phyloP scores from a whole-genome alignment of 2,797 vertebrate species.

The Lithobates sylvaticus region DNA sequence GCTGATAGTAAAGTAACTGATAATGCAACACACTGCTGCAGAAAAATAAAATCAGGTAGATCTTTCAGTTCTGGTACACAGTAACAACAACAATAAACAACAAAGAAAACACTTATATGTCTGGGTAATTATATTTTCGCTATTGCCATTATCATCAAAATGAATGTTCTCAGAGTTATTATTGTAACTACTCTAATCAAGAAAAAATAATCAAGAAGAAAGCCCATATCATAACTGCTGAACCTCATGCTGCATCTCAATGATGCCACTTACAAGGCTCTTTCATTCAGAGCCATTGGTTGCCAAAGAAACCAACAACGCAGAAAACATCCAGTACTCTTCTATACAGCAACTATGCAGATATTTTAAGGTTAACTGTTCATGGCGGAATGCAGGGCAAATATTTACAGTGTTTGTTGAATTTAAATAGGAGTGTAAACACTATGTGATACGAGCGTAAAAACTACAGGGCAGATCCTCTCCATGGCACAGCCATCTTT shows the following conservation, averaged over 20 bases:
- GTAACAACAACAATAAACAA: conserved; percentile 27
- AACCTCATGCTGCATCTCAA: conserved; percentile 36
- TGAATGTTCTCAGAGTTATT: conserved; percentile 43
- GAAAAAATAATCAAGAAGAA: conserved; percentile 48
- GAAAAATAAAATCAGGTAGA: background rate
- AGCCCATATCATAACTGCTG: conserved; percentile 39
- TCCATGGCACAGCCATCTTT: background rate
- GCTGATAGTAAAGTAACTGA: background rate
- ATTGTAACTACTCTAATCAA: conserved; percentile 43
- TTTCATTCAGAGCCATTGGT: conserved; percentile 40
- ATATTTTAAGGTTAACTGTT: conserved; percentile 17
- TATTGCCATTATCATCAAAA: conserved; percentile 32
- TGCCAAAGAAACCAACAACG: conserved; percentile 44
- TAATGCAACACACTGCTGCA: background rate
- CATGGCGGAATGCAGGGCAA: background rate
- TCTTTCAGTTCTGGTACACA: background rate
- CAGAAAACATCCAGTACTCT: conserved; percentile 7
- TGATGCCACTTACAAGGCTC: conserved; percentile 42
- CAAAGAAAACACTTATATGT: conserved; percentile 14
- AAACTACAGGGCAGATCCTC: background rate
- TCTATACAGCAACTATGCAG: conserved; percentile 5
- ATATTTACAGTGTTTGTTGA: background rate
- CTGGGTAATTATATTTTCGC: conserved; percentile 32
- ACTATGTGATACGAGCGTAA: background rate
- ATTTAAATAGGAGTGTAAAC: background rate